phyloP scores from a whole-genome alignment of 2,797 vertebrate species.

The Gila robusta region DNA sequence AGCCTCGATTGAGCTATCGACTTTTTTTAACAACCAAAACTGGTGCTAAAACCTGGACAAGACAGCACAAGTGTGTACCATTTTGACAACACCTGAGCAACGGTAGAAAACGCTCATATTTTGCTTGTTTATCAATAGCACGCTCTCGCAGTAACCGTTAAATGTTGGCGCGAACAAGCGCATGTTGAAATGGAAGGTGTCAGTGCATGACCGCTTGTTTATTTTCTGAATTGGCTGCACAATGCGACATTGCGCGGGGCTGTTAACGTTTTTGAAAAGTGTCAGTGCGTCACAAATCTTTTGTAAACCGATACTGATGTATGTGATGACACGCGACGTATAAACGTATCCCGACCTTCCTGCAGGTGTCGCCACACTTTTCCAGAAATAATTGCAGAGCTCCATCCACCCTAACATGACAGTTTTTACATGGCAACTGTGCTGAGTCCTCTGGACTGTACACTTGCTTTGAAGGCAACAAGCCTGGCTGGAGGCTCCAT shows the following conservation, averaged over 20 bases:
- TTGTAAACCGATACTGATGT: slow-evolving; percentile 69
- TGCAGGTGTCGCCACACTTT: slow-evolving; percentile 72
- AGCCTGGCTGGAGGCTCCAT: slow-evolving; percentile 33
- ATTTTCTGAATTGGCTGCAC: slow-evolving; percentile 1
- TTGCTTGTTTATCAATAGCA: neutral
- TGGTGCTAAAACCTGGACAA: slow-evolving; percentile 64
- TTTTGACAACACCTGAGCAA: slow-evolving; percentile 44
- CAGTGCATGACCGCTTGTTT: neutral
- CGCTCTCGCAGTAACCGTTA: neutral
- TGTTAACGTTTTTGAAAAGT: slow-evolving; percentile 44
- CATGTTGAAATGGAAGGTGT: slow-evolving; percentile 20
- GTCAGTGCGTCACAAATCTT: slow-evolving; percentile 57
- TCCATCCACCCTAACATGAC: slow-evolving; percentile 9
- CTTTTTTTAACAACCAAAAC: slow-evolving; percentile 59
- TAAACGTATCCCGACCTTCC: slow-evolving; percentile 64
- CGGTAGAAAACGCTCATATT: neutral
- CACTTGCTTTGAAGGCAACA: slow-evolving; percentile 12
- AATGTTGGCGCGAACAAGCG: neutral
- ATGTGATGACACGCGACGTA: slow-evolving; percentile 75
- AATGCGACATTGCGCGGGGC: neutral
- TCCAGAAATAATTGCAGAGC: slow-evolving; percentile 64
- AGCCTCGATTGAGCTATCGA: slow-evolving; percentile 69
- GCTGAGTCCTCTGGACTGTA: slow-evolving; percentile 48
- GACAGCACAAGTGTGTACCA: slow-evolving; percentile 66
- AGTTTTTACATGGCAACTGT: neutral